These are phyloP conservation scores for Hiodon alosoides DNA, from an alignment of 2,113 vertebrate species.

Conservation along the genomic window DNA sequence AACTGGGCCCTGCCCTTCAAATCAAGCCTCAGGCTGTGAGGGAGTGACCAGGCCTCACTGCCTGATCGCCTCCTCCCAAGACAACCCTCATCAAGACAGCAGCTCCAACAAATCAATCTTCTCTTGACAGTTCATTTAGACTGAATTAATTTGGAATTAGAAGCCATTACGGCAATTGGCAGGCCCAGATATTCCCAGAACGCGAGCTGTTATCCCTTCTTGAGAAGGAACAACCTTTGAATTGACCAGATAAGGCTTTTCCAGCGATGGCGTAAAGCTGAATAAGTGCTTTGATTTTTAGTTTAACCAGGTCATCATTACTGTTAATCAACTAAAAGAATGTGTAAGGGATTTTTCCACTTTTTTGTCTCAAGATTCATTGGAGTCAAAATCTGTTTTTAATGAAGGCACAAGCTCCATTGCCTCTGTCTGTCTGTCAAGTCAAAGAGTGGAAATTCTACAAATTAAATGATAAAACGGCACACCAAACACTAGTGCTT, in stretches of 20 bases:
- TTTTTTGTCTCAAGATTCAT: conserved; percentile 26
- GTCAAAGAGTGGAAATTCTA: conserved; percentile 43
- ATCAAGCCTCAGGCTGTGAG: conserved; percentile 66
- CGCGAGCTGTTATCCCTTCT: conserved; percentile 63
- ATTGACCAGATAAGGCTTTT: conserved; percentile 71
- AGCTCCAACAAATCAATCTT: conserved; percentile 88
- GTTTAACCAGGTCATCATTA: conserved; percentile 60
- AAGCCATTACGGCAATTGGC: conserved; percentile 83
- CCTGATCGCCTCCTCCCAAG: conserved; percentile 73
- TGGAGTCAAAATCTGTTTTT: conserved; percentile 38
- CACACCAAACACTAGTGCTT: not conserved
- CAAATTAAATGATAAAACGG: conserved; percentile 16
- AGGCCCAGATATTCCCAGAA: conserved; percentile 77
- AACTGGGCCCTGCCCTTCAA: conserved; percentile 43
- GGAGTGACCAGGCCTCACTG: conserved; percentile 66
- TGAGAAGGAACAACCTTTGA: conserved; percentile 61
- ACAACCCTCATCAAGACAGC: conserved; percentile 76
- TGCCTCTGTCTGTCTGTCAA: conserved; percentile 30
- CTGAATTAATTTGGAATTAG: conserved; percentile 96
- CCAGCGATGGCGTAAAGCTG: conserved; percentile 58
- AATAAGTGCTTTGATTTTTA: conserved; percentile 59
- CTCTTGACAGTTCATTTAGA: conserved; percentile 91
- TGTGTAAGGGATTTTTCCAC: conserved; percentile 50
- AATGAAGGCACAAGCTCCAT: conserved; percentile 44
- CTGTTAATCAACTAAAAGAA: conserved; percentile 64